A percentile compares a stretch with the other conserved stretches of the same genome.
Conservation (phyloP, 2,113 vertebrate genomes). For the Corydoras sp. region DNA sequence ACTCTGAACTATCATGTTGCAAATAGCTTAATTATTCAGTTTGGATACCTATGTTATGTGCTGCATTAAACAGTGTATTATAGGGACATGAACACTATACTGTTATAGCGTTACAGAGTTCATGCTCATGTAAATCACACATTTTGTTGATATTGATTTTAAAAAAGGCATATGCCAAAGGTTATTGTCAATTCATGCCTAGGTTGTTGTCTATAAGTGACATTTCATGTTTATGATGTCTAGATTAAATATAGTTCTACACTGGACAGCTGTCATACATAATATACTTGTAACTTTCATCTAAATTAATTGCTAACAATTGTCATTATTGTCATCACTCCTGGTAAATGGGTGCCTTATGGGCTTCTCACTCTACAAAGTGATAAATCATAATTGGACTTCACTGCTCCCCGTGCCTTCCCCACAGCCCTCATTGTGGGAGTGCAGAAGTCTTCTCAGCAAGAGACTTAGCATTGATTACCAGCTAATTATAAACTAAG, state of each 20-base stretch:
- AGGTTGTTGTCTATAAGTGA: background rate
- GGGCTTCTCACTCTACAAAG: slow-evolving; percentile 15
- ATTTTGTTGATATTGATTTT: too few relatives aligned
- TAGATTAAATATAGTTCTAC: background rate
- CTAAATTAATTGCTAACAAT: slow-evolving; percentile 15
- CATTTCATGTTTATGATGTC: background rate
- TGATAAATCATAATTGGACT: slow-evolving; percentile 24
- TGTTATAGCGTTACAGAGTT: too few relatives aligned
- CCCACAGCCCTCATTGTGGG: background rate
- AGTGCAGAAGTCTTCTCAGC: slow-evolving; percentile 31
- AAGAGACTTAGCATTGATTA: slow-evolving; percentile 64
- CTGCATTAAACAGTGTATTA: too few relatives aligned
- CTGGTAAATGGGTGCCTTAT: background rate
- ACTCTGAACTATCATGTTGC: background rate
- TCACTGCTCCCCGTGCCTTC: slow-evolving; percentile 3
- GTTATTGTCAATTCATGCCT: too few relatives aligned
- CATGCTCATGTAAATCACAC: too few relatives aligned
- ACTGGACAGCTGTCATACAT: background rate
- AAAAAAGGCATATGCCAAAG: too few relatives aligned
- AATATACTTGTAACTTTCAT: background rate
- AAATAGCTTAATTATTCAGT: too few relatives aligned
- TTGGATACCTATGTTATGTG: too few relatives aligned
- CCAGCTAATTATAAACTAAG: slow-evolving; percentile 69
- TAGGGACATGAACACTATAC: too few relatives aligned
- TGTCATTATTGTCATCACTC: slow-evolving; percentile 10